phyloP scores from a whole-genome alignment of 1,140 invertebrate genomes.

The Megalopta genalis region DNA sequence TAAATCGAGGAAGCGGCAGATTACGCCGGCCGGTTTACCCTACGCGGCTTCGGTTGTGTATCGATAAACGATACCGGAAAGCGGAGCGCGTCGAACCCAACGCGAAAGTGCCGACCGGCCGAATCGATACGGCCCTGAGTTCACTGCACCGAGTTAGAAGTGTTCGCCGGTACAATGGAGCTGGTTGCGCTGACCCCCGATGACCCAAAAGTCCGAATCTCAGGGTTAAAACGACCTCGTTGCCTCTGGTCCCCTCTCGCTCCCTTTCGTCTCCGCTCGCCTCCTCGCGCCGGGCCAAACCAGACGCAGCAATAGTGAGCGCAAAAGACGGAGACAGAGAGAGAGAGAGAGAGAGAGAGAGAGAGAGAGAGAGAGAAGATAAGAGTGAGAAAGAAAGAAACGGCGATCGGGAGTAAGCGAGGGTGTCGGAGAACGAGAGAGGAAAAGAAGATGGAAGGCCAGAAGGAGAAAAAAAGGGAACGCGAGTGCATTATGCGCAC shows the following conservation, averaged over 20 bases:
- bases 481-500: constrained; percentile 16
- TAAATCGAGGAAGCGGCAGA: background rate
- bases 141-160: constrained; percentile 60
- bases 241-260: constrained; percentile 3
- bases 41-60: background rate
- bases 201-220: constrained; percentile 58
- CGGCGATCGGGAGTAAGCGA: no score
- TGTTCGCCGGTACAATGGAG: constrained; percentile 53
- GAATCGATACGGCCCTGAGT: constrained; percentile 56
- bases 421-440: no score
- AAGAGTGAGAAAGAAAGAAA: no score
- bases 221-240: constrained; percentile 57
- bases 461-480: background rate
- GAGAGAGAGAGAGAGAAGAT: no score
- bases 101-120: constrained; percentile 25
- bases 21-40: background rate
- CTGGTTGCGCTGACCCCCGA: constrained; percentile 42
- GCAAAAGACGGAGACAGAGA: no score
- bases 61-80: constrained; percentile 34
- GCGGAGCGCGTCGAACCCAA: background rate
- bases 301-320: no score
- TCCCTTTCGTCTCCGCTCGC: background rate
- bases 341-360: no score
- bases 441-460: no score
- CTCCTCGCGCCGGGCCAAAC: no score